These are phyloP conservation scores for Myxocyprinus asiaticus DNA, from an alignment of 2,113 vertebrate species.

Conservation along the genomic window DNA sequence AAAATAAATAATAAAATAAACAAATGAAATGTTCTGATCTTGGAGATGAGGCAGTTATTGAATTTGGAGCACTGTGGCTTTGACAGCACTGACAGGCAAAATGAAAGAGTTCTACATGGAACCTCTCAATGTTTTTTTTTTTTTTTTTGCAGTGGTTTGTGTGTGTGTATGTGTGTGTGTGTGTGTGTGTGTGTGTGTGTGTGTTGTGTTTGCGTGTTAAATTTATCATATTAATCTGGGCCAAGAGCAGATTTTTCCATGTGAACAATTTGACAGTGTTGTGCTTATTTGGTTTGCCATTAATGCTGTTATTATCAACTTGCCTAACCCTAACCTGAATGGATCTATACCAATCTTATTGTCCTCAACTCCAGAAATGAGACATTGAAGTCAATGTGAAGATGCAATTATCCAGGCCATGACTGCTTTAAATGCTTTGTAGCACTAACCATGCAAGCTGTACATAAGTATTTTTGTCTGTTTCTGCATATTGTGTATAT, in stretches of 20 bases:
- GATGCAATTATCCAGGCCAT: no score
- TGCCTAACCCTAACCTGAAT: neutral
- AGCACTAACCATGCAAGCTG: neutral
- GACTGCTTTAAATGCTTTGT: neutral
- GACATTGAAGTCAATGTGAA: no score
- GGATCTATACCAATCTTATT: no score
- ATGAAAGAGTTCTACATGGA: neutral
- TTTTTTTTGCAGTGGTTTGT: neutral
- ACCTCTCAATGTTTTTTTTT: neutral
- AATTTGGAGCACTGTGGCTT: neutral
- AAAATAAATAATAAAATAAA: constrained; percentile 43
- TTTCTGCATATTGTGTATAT: neutral
- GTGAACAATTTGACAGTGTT: neutral
- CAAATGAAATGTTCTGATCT: constrained; percentile 39
- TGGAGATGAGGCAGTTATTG: constrained; percentile 20
- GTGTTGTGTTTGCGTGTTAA: neutral
- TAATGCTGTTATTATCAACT: neutral
- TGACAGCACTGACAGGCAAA: constrained; percentile 11
- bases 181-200: neutral
- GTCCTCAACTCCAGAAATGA: neutral
- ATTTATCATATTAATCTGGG: neutral
- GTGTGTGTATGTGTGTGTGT: neutral
- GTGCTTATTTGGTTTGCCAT: neutral
- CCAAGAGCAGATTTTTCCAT: neutral
- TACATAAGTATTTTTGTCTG: neutral